Evolutionary conservation across 2,888 invertebrate genomes (phyloP).

Genomic region (Acanthosepion esculentum): DNA sequence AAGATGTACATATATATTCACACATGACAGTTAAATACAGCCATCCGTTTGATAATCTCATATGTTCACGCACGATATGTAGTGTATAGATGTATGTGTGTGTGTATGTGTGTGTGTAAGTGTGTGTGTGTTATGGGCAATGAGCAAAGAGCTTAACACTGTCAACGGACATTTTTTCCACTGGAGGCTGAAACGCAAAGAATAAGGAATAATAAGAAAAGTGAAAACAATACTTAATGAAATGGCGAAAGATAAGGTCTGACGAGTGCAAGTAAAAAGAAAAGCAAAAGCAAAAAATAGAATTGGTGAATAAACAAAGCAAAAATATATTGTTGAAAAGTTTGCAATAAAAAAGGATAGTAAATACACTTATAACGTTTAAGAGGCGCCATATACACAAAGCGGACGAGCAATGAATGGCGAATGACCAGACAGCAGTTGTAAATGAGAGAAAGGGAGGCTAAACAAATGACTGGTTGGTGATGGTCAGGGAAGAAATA

Average conservation of each 20-base stretch:
- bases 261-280: not conserved
- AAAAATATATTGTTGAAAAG: not conserved
- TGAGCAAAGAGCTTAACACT: too few species aligned
- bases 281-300: not conserved
- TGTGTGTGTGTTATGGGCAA: too few species aligned
- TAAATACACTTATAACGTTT: constrained; percentile 33
- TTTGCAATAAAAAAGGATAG: not conserved
- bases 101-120: too few species aligned
- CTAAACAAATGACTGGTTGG: too few species aligned
- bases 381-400: not conserved
- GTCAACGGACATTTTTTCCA: not conserved
- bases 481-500: too few species aligned
- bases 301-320: not conserved
- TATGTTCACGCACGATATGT: too few species aligned
- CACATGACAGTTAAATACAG: too few species aligned
- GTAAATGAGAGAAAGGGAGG: not conserved
- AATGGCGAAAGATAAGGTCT: not conserved
- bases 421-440: not conserved
- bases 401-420: not conserved
- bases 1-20: too few species aligned
- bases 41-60: not conserved
- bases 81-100: too few species aligned
- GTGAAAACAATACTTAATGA: not conserved
- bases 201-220: not conserved
- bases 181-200: not conserved